Percentiles rank a stretch among this genome's conserved stretches.
phyloP scores from a whole-genome alignment of 2,113 vertebrate genomes.

The Rhodinocichla rosea region DNA sequence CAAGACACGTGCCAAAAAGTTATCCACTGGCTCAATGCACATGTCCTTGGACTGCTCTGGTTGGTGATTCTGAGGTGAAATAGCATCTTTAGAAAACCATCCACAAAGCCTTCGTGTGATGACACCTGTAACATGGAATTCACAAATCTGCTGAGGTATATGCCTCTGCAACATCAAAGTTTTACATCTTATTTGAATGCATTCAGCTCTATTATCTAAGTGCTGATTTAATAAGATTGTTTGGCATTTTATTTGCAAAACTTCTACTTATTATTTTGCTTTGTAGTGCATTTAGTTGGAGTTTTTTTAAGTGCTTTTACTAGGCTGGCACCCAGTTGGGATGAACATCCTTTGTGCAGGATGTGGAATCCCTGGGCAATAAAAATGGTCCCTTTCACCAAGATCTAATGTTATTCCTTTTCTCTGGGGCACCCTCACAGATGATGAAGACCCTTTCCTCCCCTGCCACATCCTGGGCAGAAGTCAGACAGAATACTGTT shows the following conservation, averaged over 20 bases:
- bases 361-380: not conserved
- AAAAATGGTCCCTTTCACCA: not conserved
- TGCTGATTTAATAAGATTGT: not conserved
- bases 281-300: not conserved
- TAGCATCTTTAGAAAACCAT: not conserved
- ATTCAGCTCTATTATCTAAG: not conserved
- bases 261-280: not conserved
- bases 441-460: not conserved
- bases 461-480: not conserved
- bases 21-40: not conserved
- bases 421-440: not conserved
- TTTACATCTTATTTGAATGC: not conserved
- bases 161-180: not conserved
- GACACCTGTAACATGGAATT: not conserved
- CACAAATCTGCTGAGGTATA: not conserved
- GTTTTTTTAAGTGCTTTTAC: not conserved
- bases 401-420: not conserved
- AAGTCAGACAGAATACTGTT: not conserved
- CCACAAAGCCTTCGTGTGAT: not conserved
- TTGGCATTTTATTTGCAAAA: not conserved
- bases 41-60: not conserved
- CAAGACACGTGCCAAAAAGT: accelerated
- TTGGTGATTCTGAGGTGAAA: not conserved
- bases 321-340: not conserved
- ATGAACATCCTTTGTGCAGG: not conserved